phyloP scores from a whole-genome alignment of 2,113 vertebrate genomes.

The Ochotona curzoniae region DNA sequence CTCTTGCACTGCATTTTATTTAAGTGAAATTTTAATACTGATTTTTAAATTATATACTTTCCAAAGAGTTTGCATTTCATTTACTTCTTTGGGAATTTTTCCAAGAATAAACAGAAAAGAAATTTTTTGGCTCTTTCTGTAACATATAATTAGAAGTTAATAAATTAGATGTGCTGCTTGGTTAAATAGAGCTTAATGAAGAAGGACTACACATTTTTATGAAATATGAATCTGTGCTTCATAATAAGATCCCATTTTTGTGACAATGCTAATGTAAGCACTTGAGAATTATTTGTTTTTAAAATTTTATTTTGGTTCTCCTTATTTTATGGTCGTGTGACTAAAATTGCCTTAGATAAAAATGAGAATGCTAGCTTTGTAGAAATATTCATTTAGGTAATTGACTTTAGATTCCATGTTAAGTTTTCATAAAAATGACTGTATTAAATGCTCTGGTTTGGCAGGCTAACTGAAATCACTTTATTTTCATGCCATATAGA shows the following conservation, averaged over 20 bases:
- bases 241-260: neutral
- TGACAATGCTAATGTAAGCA: neutral
- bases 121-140: conserved; percentile 1
- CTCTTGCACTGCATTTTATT: conserved; percentile 35
- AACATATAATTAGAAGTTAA: conserved; percentile 65
- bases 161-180: conserved; percentile 55
- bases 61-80: conserved; percentile 46
- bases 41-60: conserved; percentile 71
- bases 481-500: neutral
- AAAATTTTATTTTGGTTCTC: neutral
- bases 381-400: neutral
- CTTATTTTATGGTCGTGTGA: neutral
- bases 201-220: neutral
- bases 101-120: conserved; percentile 46
- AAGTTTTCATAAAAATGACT: conserved; percentile 14
- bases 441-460: neutral
- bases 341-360: conserved; percentile 12
- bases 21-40: conserved; percentile 61
- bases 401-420: neutral
- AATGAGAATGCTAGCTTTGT: conserved; percentile 18
- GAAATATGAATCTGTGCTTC: neutral
- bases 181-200: conserved; percentile 53
- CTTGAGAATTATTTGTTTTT: neutral
- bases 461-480: neutral
- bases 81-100: conserved; percentile 33